Conservation (phyloP, 2,888 invertebrate genomes). For the Altica lythri region DNA sequence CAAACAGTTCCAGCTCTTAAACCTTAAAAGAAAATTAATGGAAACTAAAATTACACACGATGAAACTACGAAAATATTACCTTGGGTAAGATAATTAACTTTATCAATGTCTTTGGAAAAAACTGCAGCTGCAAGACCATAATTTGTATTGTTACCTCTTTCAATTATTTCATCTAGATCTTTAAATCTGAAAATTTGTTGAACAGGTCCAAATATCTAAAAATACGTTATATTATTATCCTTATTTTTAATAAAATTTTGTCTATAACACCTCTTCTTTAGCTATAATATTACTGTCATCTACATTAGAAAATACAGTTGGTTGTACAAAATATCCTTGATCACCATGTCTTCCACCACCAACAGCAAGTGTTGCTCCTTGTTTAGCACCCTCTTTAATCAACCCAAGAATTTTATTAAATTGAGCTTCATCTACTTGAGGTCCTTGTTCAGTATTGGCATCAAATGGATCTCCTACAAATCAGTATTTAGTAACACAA, state of each 20-base stretch:
- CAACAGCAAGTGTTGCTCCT: slow-evolving; percentile 83
- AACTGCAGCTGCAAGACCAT: slow-evolving; percentile 93
- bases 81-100: slow-evolving; percentile 80
- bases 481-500: slow-evolving; percentile 65
- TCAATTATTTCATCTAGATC: slow-evolving; percentile 83
- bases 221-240: too few relatives aligned
- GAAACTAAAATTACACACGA: too few relatives aligned
- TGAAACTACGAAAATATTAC: slow-evolving; percentile 10
- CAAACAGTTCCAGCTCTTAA: slow-evolving; percentile 81
- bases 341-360: slow-evolving; percentile 70
- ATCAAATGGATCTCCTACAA: slow-evolving; percentile 78
- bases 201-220: slow-evolving; percentile 96
- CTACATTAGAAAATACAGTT: slow-evolving; percentile 85
- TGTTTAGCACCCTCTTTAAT: slow-evolving; percentile 82
- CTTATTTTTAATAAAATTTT: too few relatives aligned
- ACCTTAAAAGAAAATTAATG: slow-evolving; percentile 45
- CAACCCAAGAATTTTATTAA: slow-evolving; percentile 77
- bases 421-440: slow-evolving; percentile 85
- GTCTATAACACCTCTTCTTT: slow-evolving; percentile 82
- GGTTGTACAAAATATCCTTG: slow-evolving; percentile 86
- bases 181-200: slow-evolving; percentile 89
- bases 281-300: slow-evolving; percentile 85
- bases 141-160: slow-evolving; percentile 86
- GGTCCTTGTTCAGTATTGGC: slow-evolving; percentile 84
- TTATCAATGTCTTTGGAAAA: slow-evolving; percentile 91